A percentile compares a stretch with the other conserved stretches of the same genome.
Evolutionary conservation across 2,888 invertebrate genomes (phyloP).

Genomic region (Apamea epomidion): DNA sequence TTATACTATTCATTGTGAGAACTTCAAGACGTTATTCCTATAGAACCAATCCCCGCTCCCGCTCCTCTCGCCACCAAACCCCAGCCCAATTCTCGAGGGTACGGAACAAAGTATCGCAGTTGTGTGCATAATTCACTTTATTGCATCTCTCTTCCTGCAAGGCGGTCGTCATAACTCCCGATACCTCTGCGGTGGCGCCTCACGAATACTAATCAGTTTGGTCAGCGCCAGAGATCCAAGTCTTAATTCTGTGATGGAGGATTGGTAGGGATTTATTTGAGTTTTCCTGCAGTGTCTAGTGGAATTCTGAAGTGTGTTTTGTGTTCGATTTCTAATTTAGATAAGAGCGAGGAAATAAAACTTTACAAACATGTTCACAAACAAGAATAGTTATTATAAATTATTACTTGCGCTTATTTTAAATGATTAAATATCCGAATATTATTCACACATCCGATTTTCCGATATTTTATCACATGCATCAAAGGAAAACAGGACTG

Average conservation of each 20-base stretch:
- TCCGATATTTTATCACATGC: not conserved
- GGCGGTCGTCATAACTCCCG: slow-evolving; percentile 81
- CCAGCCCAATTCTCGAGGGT: slow-evolving; percentile 70
- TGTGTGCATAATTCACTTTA: slow-evolving; percentile 89
- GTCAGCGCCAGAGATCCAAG: slow-evolving; percentile 39
- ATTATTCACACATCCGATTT: not conserved
- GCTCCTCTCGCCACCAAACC: slow-evolving; percentile 56
- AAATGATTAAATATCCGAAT: not conserved
- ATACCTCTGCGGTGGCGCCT: slow-evolving; percentile 57
- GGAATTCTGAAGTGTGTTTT: slow-evolving; percentile 2
- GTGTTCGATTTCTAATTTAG: slow-evolving; percentile 27
- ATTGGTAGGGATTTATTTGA: slow-evolving; percentile 33
- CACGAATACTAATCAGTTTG: slow-evolving; percentile 63
- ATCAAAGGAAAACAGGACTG: not conserved
- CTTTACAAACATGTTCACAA: not conserved
- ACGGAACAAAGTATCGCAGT: slow-evolving; percentile 87
- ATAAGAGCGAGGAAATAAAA: not conserved
- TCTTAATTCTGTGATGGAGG: slow-evolving; percentile 54
- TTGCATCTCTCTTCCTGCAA: slow-evolving; percentile 77
- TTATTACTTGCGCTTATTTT: not conserved
- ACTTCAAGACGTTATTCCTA: not conserved
- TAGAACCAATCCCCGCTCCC: slow-evolving; percentile 34
- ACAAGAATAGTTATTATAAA: not conserved
- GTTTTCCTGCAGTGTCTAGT: not conserved
- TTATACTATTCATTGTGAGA: not conserved